Base-by-base conservation (phyloP, 2,888 invertebrate species). In the Yponomeuta sedellus region DNA sequence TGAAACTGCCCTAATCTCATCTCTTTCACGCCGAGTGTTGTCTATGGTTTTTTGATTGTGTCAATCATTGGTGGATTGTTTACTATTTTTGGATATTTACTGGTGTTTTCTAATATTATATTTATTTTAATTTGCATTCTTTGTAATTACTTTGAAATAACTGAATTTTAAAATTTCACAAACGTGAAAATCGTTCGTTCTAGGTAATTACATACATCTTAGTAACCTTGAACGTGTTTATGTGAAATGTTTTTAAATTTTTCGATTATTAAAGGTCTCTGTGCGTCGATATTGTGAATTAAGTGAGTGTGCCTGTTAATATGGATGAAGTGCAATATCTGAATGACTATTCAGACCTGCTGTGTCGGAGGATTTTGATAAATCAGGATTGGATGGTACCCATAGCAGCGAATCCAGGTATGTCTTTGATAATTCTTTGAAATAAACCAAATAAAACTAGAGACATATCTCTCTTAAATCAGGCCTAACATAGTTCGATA, bases 1-100 rank as follows among this genome's bases (percentile, higher is more conserved):
- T 52, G 44, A 52, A 52, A 52, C 44, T 12, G 44, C 44, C 44
- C 44, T 52, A 52, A 52, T 78, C 81, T 85, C 87, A 81, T 88
- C 78, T 78, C 84, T 80, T 84, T 77, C 86, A 88, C 86, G 89
- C 89, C 82, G 82, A 52, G 82, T 78, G 73, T 25, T 77, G 81
- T 89, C 89, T 89, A 89, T 89, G 89, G 88, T 87, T 79, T 87
- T 79, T 81, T 78, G 82, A 83, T 87, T 86, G 88, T 89, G 89
- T 90, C 88, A 88, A 74, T 81, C 40, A 39, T 20, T 40, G 74
- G 72, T 70, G 73, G 85, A 86, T 89, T 90, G 89, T 90, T 90
- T 90, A 90, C 88, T 86, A 89, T 84, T 88, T 86, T 81, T 74
- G 81, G 81, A 22, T 64, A 19, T 20, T 44, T 20, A 58, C 57